These are phyloP conservation scores for Saiga tatarica DNA, from an alignment of 2,113 vertebrate genomes.

Conservation along the genomic window DNA sequence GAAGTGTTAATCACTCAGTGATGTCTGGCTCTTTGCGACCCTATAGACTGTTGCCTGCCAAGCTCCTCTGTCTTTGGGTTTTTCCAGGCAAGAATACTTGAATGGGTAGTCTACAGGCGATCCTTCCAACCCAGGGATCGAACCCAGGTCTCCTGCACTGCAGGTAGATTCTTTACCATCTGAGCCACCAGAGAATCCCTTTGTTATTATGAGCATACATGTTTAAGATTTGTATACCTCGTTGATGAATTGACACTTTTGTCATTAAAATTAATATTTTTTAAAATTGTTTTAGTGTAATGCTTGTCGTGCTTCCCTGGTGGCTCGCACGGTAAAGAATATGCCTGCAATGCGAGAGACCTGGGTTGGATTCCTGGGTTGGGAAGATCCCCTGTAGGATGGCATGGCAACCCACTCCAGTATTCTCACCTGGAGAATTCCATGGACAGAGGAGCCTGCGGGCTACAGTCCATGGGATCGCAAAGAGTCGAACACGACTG, in stretches of 20 bases:
- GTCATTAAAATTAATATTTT: neutral
- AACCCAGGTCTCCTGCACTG: neutral
- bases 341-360: fast-evolving
- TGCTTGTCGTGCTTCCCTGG: neutral
- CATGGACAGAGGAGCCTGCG: neutral
- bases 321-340: neutral
- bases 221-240: neutral
- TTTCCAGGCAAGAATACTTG: neutral
- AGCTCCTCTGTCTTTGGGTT: neutral
- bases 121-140: fast-evolving
- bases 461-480: neutral
- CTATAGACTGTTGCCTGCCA: neutral
- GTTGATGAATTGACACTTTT: neutral
- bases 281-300: neutral
- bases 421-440: neutral
- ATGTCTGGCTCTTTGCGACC: neutral
- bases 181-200: neutral
- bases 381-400: neutral
- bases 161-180: neutral
- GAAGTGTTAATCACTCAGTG: neutral
- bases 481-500: neutral
- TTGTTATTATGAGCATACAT: too few relatives aligned
- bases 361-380: neutral
- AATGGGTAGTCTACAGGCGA: neutral
- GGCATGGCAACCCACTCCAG: neutral